Evolutionary conservation across 2,888 invertebrate genomes (phyloP), one percentile per base, ranked within the genome.

Genomic region (Orchesellides sinensis): DNA sequence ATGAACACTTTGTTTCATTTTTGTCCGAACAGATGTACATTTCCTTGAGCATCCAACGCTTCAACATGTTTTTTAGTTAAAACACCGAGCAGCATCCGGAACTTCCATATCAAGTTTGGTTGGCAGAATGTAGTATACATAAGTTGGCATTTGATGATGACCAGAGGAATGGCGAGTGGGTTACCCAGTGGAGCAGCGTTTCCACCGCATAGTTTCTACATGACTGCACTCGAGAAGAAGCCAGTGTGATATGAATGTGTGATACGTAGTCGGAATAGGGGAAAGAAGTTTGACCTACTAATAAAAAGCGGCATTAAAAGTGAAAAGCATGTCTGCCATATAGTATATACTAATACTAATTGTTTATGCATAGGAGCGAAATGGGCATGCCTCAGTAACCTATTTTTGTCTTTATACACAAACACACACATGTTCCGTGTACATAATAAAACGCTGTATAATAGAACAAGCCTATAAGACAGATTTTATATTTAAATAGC

Each of bases 281-380:
- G 70, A 79, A 70, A 70, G 70, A 79, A 79, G 79, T 79, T 35
- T 79, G 79, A 70, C 79, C 79, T 79, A 70, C 69, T 79, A 79
- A 79, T 70, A 70, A 70, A 69, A 79, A 21, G 69, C 52, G n/a
- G n/a, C n/a, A n/a, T n/a, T 73, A 49, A 49, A 40, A 40, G n/a
- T 2, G 40, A 40, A n/a, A 2, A 40, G 40, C 10, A n/a, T 40
- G 29, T n/a, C 49, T 29, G 5, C 10, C 17, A 3, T 45, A 65
- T 45, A 14, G 35, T 19, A 56, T 8, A n/a, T 56, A 56, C 8
- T 1, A n/a, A 29, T n/a, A 61, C 10, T 32, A 25, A 4, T 65
- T 54, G n/a, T n/a, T n/a, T n/a, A n/a, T 54, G 17, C 17, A 54
- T n/a, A n/a, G n/a, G 35, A 35, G 35, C 8, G 14, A 27, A 35